Conservation (phyloP, 2,113 vertebrate genomes). For the Maccullochella peelii region DNA sequence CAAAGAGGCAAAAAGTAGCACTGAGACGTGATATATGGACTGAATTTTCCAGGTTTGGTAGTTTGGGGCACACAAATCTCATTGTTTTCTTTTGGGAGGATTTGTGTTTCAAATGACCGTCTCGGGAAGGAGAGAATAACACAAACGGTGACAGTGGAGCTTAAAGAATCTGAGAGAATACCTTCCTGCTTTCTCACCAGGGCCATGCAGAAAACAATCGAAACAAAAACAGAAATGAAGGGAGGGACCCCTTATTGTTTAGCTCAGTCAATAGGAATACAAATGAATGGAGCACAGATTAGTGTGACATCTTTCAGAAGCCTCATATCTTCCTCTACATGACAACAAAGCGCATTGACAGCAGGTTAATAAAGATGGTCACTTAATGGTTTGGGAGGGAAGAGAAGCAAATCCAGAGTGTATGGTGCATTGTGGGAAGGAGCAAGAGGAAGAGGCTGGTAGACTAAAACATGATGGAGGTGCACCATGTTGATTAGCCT, state of each 20-base stretch:
- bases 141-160: neutral
- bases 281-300: neutral
- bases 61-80: neutral
- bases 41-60: neutral
- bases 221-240: neutral
- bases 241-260: neutral
- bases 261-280: constrained; percentile 3
- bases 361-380: constrained; percentile 1
- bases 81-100: neutral
- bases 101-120: constrained; percentile 2
- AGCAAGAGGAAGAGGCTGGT: neutral
- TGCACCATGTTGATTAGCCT: constrained; percentile 29
- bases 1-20: too few relatives aligned
- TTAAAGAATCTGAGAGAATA: neutral
- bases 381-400: neutral
- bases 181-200: neutral
- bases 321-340: neutral
- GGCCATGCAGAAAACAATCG: neutral
- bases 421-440: neutral
- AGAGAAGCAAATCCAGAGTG: neutral
- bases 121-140: neutral
- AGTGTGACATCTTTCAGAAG: neutral
- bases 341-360: neutral
- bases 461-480: constrained; percentile 14
- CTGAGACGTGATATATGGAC: neutral